Percentiles rank a stretch among this genome's conserved stretches.
Evolutionary conservation across 2,888 invertebrate genomes (phyloP).

Genomic region (Cryptophagus acutangulus): DNA sequence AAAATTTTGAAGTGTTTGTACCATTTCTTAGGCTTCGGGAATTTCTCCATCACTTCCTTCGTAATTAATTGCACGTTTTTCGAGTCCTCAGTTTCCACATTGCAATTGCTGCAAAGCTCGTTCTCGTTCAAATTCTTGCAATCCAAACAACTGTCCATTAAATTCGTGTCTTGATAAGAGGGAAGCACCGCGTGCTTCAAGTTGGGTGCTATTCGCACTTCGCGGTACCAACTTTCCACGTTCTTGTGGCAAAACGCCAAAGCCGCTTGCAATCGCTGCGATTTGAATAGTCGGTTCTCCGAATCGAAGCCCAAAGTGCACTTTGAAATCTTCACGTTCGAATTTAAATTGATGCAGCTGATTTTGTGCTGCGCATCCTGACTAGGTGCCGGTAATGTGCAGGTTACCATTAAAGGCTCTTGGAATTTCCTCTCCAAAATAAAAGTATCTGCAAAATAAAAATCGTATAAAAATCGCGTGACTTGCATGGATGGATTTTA

Average conservation of each 20-base stretch:
- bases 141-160: constrained; percentile 12
- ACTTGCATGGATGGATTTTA: too few relatives aligned
- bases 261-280: constrained; percentile 60
- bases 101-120: constrained; percentile 4
- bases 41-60: constrained; percentile 40
- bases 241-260: constrained; percentile 61
- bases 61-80: constrained; percentile 37
- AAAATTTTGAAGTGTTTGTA: constrained; percentile 58
- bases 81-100: constrained; percentile 10
- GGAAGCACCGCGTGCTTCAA: constrained; percentile 27
- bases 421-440: constrained; percentile 59
- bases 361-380: constrained; percentile 51
- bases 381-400: constrained; percentile 56
- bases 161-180: constrained; percentile 11
- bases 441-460: constrained; percentile 48
- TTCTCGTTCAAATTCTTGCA: constrained; percentile 14
- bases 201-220: constrained; percentile 47
- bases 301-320: constrained; percentile 60
- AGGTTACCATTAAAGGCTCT: constrained; percentile 62
- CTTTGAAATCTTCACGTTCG: constrained; percentile 55
- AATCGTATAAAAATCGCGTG: too few relatives aligned
- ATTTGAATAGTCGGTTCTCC: constrained; percentile 60
- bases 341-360: constrained; percentile 52
- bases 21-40: constrained; percentile 61
- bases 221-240: constrained; percentile 61